phyloP scores from a whole-genome alignment of 1,140 invertebrate genomes.

The Zaprionus nigranus region DNA sequence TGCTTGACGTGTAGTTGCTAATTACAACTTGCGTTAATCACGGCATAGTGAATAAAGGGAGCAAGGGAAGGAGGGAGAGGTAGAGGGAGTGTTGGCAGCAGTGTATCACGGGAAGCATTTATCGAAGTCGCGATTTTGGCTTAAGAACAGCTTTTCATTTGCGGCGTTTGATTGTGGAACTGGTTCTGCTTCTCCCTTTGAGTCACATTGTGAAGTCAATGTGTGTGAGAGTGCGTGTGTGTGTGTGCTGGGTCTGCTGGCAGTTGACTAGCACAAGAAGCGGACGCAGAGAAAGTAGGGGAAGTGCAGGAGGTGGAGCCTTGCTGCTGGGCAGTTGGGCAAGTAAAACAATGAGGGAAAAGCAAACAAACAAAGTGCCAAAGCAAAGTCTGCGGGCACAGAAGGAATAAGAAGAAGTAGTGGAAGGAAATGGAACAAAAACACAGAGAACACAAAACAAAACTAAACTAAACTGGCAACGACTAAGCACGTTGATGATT shows the following conservation, averaged over 20 bases:
- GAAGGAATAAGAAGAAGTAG: constrained; percentile 37
- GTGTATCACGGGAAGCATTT: neutral
- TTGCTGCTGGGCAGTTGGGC: constrained; percentile 1
- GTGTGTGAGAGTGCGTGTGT: neutral
- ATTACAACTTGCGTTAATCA: neutral
- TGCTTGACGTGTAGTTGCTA: neutral
- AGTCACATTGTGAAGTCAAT: neutral
- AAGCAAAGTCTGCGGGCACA: constrained; percentile 68
- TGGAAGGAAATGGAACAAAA: constrained; percentile 10
- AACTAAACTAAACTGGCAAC: constrained; percentile 21
- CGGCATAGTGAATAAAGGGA: neutral
- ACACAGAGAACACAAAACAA: constrained; percentile 13
- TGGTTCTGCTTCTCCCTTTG: neutral
- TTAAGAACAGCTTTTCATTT: constrained; percentile 24
- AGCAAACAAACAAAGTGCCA: constrained; percentile 35
- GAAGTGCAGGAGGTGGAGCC: neutral
- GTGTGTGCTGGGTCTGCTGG: neutral
- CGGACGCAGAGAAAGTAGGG: constrained; percentile 8
- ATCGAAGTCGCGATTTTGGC: constrained; percentile 5
- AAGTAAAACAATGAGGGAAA: constrained; percentile 36
- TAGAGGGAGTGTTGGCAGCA: neutral
- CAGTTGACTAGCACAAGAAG: constrained; percentile 4
- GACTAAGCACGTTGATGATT: constrained; percentile 1
- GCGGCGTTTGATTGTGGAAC: constrained; percentile 3
- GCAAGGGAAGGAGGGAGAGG: neutral